Percentiles rank a stretch among this genome's conserved stretches.
phyloP scores from a whole-genome alignment of 2,888 invertebrate species.

The Drosophila atripex region DNA sequence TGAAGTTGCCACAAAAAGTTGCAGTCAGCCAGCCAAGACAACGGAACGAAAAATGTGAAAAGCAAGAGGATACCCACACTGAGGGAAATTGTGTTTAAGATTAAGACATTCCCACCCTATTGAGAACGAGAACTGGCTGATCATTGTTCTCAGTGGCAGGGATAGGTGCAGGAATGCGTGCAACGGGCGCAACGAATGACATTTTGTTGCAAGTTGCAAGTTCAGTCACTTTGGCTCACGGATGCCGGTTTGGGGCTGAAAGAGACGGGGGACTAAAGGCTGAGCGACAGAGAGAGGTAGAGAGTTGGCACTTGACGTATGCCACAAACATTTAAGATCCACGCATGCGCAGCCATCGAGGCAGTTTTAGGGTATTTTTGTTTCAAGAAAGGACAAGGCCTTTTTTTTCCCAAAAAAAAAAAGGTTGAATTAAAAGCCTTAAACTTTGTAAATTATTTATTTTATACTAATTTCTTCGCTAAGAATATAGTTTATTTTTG shows the following conservation, averaged over 20 bases:
- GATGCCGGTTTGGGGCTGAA: too few relatives aligned
- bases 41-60: background rate
- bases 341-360: slow-evolving; percentile 59
- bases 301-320: slow-evolving; percentile 60
- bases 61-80: too few relatives aligned
- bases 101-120: too few relatives aligned
- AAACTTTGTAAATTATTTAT: too few relatives aligned
- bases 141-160: background rate
- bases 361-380: slow-evolving; percentile 9
- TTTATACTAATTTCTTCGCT: too few relatives aligned
- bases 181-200: slow-evolving; percentile 59
- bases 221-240: too few relatives aligned
- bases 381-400: too few relatives aligned
- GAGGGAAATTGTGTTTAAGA: too few relatives aligned
- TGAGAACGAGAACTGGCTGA: too few relatives aligned
- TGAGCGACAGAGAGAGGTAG: background rate
- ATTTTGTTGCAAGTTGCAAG: slow-evolving; percentile 39
- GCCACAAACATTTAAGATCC: slow-evolving; percentile 64
- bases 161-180: slow-evolving; percentile 54
- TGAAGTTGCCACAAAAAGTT: slow-evolving; percentile 35
- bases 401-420: too few relatives aligned
- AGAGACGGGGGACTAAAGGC: background rate
- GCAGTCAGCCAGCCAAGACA: slow-evolving; percentile 1
- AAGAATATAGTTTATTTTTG: too few relatives aligned
- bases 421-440: too few relatives aligned